phyloP scores from a whole-genome alignment of 2,797 vertebrate genomes.

The Lycodopsis pacificus region DNA sequence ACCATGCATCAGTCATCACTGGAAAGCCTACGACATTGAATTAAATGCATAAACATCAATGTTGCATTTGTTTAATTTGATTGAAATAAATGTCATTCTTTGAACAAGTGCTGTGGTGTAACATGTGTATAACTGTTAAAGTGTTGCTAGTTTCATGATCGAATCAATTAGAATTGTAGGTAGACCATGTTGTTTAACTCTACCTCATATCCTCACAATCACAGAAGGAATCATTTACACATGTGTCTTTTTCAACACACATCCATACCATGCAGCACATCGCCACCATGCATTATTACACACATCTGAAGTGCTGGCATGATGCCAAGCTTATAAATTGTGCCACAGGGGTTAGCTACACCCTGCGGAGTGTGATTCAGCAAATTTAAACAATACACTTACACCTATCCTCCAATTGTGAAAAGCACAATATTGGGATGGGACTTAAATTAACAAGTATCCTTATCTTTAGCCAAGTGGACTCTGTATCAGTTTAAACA shows the following conservation, averaged over 20 bases:
- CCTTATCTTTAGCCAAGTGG: not conserved
- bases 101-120: no score
- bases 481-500: not conserved
- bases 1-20: not conserved
- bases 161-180: no score
- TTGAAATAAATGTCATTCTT: no score
- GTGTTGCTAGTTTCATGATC: no score
- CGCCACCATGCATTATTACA: not conserved
- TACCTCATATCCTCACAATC: no score
- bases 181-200: not conserved
- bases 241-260: not conserved
- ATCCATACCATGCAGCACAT: not conserved
- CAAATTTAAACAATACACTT: not conserved
- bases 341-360: conserved; percentile 9
- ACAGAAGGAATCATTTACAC: not conserved
- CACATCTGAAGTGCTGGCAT: conserved; percentile 3
- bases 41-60: not conserved
- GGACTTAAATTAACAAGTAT: not conserved
- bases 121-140: no score
- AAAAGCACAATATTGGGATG: not conserved
- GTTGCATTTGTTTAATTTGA: not conserved
- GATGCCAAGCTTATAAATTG: not conserved
- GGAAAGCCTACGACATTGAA: not conserved
- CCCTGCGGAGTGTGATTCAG: conserved; percentile 27
- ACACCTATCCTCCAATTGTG: not conserved